Evolutionary conservation across 2,888 invertebrate species (phyloP), one percentile per base, ranked within the genome.

Genomic region (Hemithea aestivaria): DNA sequence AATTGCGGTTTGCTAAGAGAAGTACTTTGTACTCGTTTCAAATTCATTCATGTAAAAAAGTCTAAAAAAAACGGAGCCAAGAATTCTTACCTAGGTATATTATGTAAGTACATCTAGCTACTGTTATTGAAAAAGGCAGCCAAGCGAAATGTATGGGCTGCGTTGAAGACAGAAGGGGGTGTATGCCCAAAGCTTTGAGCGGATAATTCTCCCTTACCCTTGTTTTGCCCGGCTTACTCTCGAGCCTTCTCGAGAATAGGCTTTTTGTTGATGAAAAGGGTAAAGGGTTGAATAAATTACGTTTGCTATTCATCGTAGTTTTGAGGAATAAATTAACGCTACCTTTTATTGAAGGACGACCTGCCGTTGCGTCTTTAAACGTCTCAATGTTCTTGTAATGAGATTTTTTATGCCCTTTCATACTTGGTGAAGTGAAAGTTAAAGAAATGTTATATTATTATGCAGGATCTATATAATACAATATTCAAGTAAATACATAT

Each of bases 151-250:
- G 53, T 46, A 53, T 57, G 53, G 50, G 50, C 49, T 54, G 47
- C 51, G 41, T 48, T 46, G 57, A 51, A 54, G 51, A 5, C 16
- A 47, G 58, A 53, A 55, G 52, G 51, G 55, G 26, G 38, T 34
- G 35, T 40, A 34, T 44, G 48, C 51, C 58, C 45, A 51, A 53
- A 53, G 63, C 53, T 64, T 62, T 53, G 47, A 54, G 42, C 42
- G 53, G 62, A 67, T 66, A 65, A 67, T 62, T 66, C 63, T 60
- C 53, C 47, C 53, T 59, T 51, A 56, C 41, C 53, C 55, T 59
- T 62, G 59, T 59, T 64, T 65, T 55, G 50, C 53, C 56, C 53
- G 51, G 56, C 58, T 63, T 57, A 56, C 49, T 48, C 32, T 38
- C 51, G 43, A 50, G 45, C 45, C 39, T 45, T 36, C 44, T 40